Conservation (phyloP, 2,888 invertebrate species). For the Suillia variegata region DNA sequence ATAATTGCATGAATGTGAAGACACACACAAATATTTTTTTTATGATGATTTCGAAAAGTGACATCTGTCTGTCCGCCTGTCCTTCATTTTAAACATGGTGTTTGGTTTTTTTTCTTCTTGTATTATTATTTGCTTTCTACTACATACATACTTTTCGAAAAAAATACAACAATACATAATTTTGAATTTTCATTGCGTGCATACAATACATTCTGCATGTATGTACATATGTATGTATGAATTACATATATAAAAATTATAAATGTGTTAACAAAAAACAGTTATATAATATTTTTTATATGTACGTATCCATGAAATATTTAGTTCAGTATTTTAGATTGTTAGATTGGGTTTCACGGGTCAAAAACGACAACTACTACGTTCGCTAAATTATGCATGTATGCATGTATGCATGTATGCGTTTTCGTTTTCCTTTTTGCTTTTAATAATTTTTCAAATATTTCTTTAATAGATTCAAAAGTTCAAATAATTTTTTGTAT, state of each 20-base stretch:
- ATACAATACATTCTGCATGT: neutral
- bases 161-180: neutral
- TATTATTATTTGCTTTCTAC: neutral
- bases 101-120: neutral
- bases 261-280: conserved; percentile 18
- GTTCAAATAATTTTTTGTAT: neutral
- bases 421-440: too few relatives aligned
- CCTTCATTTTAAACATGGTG: neutral
- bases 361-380: too few relatives aligned
- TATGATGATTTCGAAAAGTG: too few relatives aligned
- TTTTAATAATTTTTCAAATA: too few relatives aligned
- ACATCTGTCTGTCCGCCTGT: too few relatives aligned
- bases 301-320: neutral
- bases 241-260: conserved; percentile 16
- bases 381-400: too few relatives aligned
- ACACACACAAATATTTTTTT: neutral
- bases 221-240: neutral
- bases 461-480: too few relatives aligned
- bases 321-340: neutral
- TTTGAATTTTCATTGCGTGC: neutral
- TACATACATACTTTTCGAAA: neutral
- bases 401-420: too few relatives aligned
- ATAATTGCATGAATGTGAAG: neutral
- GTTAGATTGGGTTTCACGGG: too few relatives aligned
- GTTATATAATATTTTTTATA: conserved; percentile 5